Evolutionary conservation across 2,888 invertebrate genomes (phyloP), one percentile per base, ranked within the genome.

Genomic region (Agrochola macilenta): DNA sequence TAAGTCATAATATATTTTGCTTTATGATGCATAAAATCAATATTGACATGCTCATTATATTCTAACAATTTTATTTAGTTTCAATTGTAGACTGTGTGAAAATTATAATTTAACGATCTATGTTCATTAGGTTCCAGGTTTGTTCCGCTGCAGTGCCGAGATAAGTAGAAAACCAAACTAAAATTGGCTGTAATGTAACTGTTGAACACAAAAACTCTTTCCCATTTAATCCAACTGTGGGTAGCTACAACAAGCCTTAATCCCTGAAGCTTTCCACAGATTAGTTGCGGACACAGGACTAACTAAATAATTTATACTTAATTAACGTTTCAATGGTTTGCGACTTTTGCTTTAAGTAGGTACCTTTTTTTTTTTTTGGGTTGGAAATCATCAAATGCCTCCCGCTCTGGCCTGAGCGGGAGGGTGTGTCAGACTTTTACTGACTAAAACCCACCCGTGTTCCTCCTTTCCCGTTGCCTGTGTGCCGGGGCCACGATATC

Each of bases 321-420:
- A 84, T 86, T 87, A 80, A 69, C 72, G 72, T 85, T 82, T 73
- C 61, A 66, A 75, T 77, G 82, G 82, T 49, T 58, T 58, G 57
- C 63, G 46, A 75, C 72, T 72, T 81, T 74, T 35, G n/a, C 23
- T n/a, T 75, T 54, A 60, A 72, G 71, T 26, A 60, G n/a, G n/a
- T n/a, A n/a, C n/a, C n/a, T n/a, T n/a, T n/a, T n/a, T n/a, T n/a
- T n/a, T n/a, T n/a, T n/a, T n/a, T n/a, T n/a, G n/a, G n/a, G n/a
- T n/a, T n/a, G n/a, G n/a, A n/a, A n/a, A n/a, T n/a, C n/a, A n/a
- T n/a, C n/a, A n/a, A n/a, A n/a, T n/a, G n/a, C n/a, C n/a, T n/a
- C n/a, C n/a, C n/a, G n/a, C n/a, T n/a, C n/a, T n/a, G n/a, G n/a
- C n/a, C n/a, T n/a, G n/a, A n/a, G n/a, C n/a, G n/a, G n/a, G n/a